These are phyloP conservation scores for Pocillopora grandis DNA, from an alignment of 92 coral and sea anemone species.

Conservation along the genomic window DNA sequence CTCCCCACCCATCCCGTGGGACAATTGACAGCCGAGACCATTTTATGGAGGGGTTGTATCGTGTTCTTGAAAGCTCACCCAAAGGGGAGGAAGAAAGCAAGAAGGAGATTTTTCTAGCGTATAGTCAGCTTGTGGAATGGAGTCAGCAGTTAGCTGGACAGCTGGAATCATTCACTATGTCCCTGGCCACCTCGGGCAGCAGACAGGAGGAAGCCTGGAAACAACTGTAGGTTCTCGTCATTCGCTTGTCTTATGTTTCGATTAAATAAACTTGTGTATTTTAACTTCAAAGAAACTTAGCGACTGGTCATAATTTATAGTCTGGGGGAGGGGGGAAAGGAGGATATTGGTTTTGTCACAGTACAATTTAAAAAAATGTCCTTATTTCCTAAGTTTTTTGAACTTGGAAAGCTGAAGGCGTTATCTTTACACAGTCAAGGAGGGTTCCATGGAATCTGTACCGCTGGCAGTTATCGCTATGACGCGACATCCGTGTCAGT, in stretches of 20 bases:
- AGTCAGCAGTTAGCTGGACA: conserved; percentile 54
- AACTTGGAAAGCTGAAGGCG: too few species aligned
- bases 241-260: neutral
- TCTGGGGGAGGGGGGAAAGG: too few species aligned
- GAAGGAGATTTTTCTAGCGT: conserved; percentile 35
- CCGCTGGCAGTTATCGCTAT: too few species aligned
- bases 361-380: too few species aligned
- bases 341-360: too few species aligned
- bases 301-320: too few species aligned
- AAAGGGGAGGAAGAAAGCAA: conserved; percentile 33
- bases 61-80: conserved; percentile 55
- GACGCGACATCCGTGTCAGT: too few species aligned
- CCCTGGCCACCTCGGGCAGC: conserved; percentile 53
- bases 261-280: neutral
- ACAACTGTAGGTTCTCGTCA: conserved; percentile 56
- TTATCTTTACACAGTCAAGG: too few species aligned
- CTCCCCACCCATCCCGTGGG: conserved; percentile 73
- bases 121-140: conserved; percentile 60
- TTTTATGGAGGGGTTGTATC: conserved; percentile 64
- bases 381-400: too few species aligned
- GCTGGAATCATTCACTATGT: conserved; percentile 42
- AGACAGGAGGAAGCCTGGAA: conserved; percentile 65
- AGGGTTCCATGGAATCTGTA: too few species aligned
- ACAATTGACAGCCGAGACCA: conserved; percentile 90
- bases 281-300: neutral